Evolutionary conservation across 2,888 invertebrate species (phyloP).

Genomic region (Octonoba sinensis): DNA sequence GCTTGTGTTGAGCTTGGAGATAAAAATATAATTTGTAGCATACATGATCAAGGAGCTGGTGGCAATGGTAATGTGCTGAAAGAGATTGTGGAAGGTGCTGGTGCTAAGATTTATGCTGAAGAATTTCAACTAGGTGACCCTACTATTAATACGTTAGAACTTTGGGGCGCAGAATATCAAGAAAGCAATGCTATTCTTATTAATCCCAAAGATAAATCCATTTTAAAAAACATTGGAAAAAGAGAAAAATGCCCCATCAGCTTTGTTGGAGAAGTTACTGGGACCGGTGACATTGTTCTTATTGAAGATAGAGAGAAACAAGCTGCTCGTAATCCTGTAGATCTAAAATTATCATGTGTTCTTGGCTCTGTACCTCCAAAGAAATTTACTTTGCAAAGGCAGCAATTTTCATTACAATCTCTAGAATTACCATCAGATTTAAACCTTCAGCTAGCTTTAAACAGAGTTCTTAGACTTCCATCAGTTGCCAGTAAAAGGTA

Average conservation of each 20-base stretch:
- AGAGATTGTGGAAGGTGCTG: conserved; percentile 94
- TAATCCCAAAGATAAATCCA: conserved; percentile 76
- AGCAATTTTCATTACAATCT: conserved; percentile 73
- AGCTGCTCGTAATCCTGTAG: conserved; percentile 79
- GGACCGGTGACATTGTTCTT: conserved; percentile 79
- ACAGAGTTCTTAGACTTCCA: conserved; percentile 84
- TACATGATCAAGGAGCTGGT: conserved; percentile 99
- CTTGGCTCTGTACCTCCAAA: conserved; percentile 89
- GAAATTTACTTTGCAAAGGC: conserved; percentile 77
- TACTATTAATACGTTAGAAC: conserved; percentile 89
- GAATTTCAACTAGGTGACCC: conserved; percentile 94
- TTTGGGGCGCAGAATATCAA: conserved; percentile 99
- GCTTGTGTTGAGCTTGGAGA: conserved; percentile 88
- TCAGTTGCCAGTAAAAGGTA: conserved; percentile 95
- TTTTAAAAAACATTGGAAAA: conserved; percentile 80
- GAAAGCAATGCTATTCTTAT: conserved; percentile 94
- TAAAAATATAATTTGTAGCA: conserved; percentile 82
- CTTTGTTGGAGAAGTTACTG: conserved; percentile 92
- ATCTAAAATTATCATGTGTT: conserved; percentile 89
- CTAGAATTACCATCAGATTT: conserved; percentile 74
- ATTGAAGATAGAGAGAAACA: conserved; percentile 42
- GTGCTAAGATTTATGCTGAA: conserved; percentile 89
- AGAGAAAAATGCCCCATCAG: conserved; percentile 93
- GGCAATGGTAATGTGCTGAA: conserved; percentile 92
- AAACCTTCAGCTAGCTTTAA: conserved; percentile 79